Evolutionary conservation across 1,140 invertebrate species (phyloP), one percentile per base, ranked within the genome.

Genomic region (Drosophila kurseongensis): DNA sequence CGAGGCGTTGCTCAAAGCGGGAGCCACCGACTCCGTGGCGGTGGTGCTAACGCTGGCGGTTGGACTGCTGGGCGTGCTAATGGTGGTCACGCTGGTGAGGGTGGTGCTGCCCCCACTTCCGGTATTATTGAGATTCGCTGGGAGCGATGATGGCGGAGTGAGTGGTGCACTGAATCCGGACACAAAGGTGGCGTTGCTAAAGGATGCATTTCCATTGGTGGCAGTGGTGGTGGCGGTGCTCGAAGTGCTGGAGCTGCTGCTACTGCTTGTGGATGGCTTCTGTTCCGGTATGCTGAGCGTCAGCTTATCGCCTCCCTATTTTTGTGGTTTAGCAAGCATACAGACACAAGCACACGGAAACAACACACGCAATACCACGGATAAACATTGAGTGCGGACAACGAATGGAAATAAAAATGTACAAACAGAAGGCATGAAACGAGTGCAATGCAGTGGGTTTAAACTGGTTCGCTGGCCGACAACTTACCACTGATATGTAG

Each of bases 401-500:
- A 74, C 69, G 78, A 78, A 81, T 90, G 84, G 66, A 89, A 86
- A 83, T 86, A 75, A 88, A 78, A 66, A 82, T 48, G 67, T 83
- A 86, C 69, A 69, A 77, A 89, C 84, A 89, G 79, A 86, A 78
- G 60, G 79, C 83, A 86, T 86, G 83, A 88, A 86, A 86, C 74
- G 77, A 76, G 83, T 86, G 83, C 83, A 85, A 75, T 74, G 47
- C 72, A 67, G 75, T 35, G 78, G 72, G 58, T 68, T 75, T 54
- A 60, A 89, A 83, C 82, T 91, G 72, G 81, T 85, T 81, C 80
- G 57, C 42, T 58, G 54, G 44, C 36, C 41, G 57, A 48, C 59
- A 66, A 94, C 95, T 95, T 93, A 96, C 96, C 93, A 96, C 96
- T 62, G 95, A 95, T 95, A 96, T 61, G 95, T 96, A 62, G 95